phyloP scores from a whole-genome alignment of 2,888 invertebrate genomes.

The Leptogaster cylindrica region DNA sequence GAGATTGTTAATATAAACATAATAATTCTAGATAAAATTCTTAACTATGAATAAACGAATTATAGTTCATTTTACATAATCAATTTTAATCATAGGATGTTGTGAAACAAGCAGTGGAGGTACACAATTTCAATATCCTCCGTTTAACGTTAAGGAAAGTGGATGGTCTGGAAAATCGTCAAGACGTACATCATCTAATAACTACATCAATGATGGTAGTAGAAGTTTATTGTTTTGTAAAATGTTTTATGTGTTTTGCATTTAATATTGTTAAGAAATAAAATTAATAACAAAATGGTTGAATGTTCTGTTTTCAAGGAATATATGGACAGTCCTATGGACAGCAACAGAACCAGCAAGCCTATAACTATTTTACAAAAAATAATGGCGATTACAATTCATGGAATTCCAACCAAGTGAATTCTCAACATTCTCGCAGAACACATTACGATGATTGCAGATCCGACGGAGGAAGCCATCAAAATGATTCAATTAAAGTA shows the following conservation, averaged over 20 bases:
- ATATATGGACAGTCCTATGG: slow-evolving; percentile 68
- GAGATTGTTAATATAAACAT: too few relatives aligned
- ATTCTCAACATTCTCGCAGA: slow-evolving; percentile 63
- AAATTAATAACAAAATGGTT: not conserved
- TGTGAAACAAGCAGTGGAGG: slow-evolving; percentile 66
- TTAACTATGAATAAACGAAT: too few relatives aligned
- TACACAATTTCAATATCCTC: slow-evolving; percentile 87
- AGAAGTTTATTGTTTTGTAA: too few relatives aligned
- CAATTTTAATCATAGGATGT: slow-evolving; percentile 65
- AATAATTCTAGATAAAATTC: too few relatives aligned
- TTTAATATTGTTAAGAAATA: too few relatives aligned
- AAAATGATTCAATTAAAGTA: slow-evolving; percentile 47
- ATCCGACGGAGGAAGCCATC: slow-evolving; percentile 44
- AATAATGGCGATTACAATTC: slow-evolving; percentile 85
- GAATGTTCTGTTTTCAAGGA: slow-evolving; percentile 27
- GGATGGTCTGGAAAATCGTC: slow-evolving; percentile 68
- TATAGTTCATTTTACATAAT: too few relatives aligned
- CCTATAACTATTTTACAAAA: slow-evolving; percentile 83
- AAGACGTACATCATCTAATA: slow-evolving; percentile 42
- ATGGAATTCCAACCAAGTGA: slow-evolving; percentile 72
- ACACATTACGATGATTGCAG: slow-evolving; percentile 76
- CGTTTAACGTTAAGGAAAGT: slow-evolving; percentile 85
- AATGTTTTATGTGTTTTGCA: too few relatives aligned
- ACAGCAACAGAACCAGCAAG: slow-evolving; percentile 64
- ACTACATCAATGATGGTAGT: slow-evolving; percentile 46